These are phyloP conservation scores for Protomyctophum bolini DNA, from an alignment of 2,113 vertebrate species.

Conservation along the genomic window DNA sequence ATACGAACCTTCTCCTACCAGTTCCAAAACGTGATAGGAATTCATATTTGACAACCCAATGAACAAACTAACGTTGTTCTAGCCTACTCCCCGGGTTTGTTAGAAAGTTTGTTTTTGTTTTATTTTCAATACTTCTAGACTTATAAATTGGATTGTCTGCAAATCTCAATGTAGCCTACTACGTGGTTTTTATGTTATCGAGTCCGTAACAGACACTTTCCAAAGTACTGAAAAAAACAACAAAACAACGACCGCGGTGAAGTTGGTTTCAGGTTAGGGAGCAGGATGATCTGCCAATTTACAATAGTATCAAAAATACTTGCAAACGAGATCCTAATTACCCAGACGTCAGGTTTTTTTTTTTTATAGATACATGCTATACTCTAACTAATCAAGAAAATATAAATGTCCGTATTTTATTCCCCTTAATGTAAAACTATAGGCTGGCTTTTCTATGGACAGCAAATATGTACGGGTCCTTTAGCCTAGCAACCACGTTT, in stretches of 20 bases:
- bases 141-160: too few relatives aligned
- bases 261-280: too few relatives aligned
- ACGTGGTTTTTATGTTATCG: too few relatives aligned
- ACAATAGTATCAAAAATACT: constrained; percentile 22
- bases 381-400: accelerated
- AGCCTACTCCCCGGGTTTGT: too few relatives aligned
- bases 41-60: constrained; percentile 77
- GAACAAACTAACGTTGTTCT: too few relatives aligned
- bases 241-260: neutral
- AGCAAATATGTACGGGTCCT: constrained; percentile 35
- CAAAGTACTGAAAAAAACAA: neutral
- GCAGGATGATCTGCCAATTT: constrained; percentile 39
- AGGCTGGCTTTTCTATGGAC: constrained; percentile 37
- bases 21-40: constrained; percentile 87
- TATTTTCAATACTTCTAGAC: too few relatives aligned
- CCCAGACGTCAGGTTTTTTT: neutral
- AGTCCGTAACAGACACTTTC: neutral
- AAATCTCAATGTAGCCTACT: too few relatives aligned
- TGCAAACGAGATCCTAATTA: neutral
- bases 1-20: constrained; percentile 94
- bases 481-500: constrained; percentile 48
- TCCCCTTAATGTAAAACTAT: neutral
- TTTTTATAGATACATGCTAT: neutral
- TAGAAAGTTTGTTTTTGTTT: too few relatives aligned
- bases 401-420: neutral